Evolutionary conservation across 2,888 invertebrate genomes (phyloP).

Genomic region (Mythimna albipuncta): DNA sequence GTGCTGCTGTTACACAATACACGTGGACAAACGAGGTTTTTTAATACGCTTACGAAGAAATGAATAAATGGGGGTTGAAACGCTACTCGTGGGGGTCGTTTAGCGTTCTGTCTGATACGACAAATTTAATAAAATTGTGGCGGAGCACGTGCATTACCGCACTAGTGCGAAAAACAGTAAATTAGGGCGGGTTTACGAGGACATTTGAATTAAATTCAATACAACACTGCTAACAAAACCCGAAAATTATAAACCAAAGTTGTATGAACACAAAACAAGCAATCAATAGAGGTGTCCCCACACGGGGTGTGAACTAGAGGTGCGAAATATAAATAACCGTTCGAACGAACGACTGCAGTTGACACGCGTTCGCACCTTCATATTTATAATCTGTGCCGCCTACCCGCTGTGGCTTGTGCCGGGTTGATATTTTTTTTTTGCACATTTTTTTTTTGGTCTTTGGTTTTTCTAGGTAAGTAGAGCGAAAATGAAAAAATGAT

Average conservation of each 20-base stretch:
- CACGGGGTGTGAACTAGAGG: slow-evolving; percentile 65
- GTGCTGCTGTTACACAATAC: no score
- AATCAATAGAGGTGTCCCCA: slow-evolving; percentile 66
- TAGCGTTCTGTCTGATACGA: no score
- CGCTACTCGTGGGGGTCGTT: no score
- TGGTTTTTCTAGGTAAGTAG: slow-evolving; percentile 7
- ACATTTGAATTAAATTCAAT: not conserved
- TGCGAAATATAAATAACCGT: slow-evolving; percentile 67
- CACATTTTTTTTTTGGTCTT: slow-evolving; percentile 31
- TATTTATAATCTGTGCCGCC: slow-evolving; percentile 70
- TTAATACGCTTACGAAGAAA: no score
- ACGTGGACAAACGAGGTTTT: no score
- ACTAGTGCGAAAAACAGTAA: no score
- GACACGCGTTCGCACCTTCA: slow-evolving; percentile 68
- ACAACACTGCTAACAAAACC: not conserved
- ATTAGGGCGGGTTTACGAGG: no score
- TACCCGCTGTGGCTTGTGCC: slow-evolving; percentile 57
- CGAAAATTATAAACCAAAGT: slow-evolving; percentile 19
- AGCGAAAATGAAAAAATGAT: no score
- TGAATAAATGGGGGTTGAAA: no score
- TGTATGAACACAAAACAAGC: slow-evolving; percentile 51
- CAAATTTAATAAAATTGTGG: no score
- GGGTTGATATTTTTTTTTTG: slow-evolving; percentile 30
- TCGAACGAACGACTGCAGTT: slow-evolving; percentile 59
- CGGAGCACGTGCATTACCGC: no score